A percentile compares a stretch with the other conserved stretches of the same genome.
Evolutionary conservation across 2,797 vertebrate genomes (phyloP).

Genomic region (Dipus sagitta): DNA sequence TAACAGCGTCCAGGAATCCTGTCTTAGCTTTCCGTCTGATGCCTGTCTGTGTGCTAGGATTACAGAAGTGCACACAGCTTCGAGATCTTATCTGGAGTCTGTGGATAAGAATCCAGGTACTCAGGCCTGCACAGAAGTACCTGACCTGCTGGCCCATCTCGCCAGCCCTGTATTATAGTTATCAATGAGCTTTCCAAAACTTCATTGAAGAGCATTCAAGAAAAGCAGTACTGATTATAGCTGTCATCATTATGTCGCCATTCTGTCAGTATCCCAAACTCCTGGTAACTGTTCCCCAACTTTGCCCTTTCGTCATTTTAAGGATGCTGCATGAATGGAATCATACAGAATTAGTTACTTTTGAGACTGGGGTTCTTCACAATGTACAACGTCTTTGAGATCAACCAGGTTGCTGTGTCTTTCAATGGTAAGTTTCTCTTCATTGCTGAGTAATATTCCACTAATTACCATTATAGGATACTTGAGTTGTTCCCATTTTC

Average conservation of each 20-base stretch:
- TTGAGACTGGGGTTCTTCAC: neutral
- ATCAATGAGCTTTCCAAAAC: too few species aligned
- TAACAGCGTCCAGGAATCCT: neutral
- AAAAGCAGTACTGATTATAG: too few species aligned
- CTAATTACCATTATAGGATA: neutral
- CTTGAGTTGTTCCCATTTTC: neutral
- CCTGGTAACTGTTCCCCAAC: neutral
- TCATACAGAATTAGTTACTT: neutral
- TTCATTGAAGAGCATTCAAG: too few species aligned
- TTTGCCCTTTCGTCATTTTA: neutral
- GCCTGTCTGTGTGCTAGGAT: too few species aligned
- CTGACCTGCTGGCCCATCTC: too few species aligned
- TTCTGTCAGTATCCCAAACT: neutral
- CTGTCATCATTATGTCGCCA: too few species aligned
- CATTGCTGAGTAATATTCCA: neutral
- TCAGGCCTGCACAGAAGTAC: too few species aligned
- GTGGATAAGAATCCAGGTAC: too few species aligned
- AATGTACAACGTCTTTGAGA: neutral
- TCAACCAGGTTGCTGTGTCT: neutral
- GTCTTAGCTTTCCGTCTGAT: too few species aligned
- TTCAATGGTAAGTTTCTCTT: neutral
- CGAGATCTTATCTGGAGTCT: too few species aligned
- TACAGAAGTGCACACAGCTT: too few species aligned
- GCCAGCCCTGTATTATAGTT: too few species aligned
- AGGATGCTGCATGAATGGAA: neutral